Conservation (phyloP, 2,888 invertebrate species). For the Biston stratarius region DNA sequence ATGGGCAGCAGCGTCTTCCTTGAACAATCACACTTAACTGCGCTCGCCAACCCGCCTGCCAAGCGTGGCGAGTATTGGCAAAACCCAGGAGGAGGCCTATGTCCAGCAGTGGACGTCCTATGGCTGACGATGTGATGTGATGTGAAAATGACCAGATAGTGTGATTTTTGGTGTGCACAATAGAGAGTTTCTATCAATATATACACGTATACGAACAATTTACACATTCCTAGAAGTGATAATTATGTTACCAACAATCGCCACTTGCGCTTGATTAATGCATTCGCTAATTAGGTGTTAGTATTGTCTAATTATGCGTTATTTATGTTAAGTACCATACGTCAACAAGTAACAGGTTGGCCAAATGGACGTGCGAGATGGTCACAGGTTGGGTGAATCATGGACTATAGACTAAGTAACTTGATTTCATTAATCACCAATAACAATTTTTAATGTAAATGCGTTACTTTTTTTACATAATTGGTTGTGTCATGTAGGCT, state of each 20-base stretch:
- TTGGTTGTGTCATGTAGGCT: too few relatives aligned
- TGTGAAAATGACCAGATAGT: too few relatives aligned
- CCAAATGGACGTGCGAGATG: background rate
- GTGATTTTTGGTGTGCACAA: too few relatives aligned
- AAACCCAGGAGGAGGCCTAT: too few relatives aligned
- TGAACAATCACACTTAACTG: too few relatives aligned
- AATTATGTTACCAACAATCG: slow-evolving; percentile 53
- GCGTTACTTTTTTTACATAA: too few relatives aligned
- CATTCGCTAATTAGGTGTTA: slow-evolving; percentile 62
- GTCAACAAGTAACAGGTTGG: slow-evolving; percentile 25
- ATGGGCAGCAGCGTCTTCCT: too few relatives aligned
- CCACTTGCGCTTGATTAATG: slow-evolving; percentile 73
- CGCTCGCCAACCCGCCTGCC: too few relatives aligned
- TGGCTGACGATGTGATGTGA: too few relatives aligned
- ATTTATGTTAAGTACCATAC: slow-evolving; percentile 12
- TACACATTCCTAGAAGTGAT: slow-evolving; percentile 54
- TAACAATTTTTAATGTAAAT: background rate
- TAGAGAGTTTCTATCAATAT: too few relatives aligned
- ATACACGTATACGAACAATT: background rate
- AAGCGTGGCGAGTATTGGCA: too few relatives aligned
- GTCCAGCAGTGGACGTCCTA: too few relatives aligned
- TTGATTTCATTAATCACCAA: background rate
- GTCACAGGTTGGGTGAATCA: background rate
- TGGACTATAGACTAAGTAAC: background rate
- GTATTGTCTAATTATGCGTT: slow-evolving; percentile 13